These are phyloP conservation scores for Aramus guarauna DNA, from an alignment of 2,113 vertebrate species.

Conservation along the genomic window DNA sequence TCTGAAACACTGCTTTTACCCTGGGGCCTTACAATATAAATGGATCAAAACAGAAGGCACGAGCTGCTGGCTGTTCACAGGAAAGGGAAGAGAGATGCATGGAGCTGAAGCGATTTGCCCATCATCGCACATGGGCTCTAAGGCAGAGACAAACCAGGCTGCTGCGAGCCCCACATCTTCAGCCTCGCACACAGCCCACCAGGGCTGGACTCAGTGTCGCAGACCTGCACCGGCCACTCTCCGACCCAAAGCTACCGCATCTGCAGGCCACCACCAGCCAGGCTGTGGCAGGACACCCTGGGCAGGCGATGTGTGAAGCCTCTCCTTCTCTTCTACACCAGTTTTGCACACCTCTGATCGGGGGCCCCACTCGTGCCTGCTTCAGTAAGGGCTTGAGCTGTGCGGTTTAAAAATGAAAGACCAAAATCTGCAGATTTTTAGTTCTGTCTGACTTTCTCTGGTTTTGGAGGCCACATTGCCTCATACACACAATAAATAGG, in stretches of 20 bases:
- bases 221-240: not conserved
- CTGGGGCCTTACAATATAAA: not conserved
- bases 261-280: not conserved
- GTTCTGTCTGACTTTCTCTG: not conserved
- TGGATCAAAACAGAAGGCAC: not conserved
- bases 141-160: not conserved
- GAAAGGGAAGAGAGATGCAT: not conserved
- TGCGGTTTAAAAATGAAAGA: not conserved
- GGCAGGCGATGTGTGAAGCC: not conserved
- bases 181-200: not conserved
- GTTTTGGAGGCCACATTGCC: not conserved
- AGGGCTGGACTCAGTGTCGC: rapidly evolving
- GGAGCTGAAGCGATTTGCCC: not conserved
- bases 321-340: not conserved
- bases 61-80: not conserved
- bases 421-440: not conserved
- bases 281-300: not conserved
- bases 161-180: not conserved
- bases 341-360: rapidly evolving
- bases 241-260: not conserved
- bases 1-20: not conserved
- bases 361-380: rapidly evolving
- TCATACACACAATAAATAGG: not conserved
- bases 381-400: not conserved
- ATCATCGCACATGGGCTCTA: not conserved